These are phyloP conservation scores for Syrmaticus mikado DNA, from an alignment of 2,113 vertebrate species.

Conservation along the genomic window DNA sequence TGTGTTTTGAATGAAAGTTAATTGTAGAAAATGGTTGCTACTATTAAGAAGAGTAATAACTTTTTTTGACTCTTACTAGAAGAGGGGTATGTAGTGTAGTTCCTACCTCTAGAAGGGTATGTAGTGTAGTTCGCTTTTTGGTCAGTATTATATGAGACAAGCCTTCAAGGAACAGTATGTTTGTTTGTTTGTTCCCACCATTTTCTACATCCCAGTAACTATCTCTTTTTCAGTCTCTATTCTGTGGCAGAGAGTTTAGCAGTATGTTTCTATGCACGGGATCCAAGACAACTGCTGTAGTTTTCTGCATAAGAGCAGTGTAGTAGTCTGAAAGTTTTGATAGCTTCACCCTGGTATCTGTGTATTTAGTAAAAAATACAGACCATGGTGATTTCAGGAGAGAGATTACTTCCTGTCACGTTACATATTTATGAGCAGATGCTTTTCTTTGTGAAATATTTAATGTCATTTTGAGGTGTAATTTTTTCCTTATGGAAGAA, in stretches of 20 bases:
- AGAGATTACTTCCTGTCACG: not conserved
- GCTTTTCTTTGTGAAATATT: not conserved
- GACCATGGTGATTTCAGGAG: not conserved
- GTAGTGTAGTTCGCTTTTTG: not conserved
- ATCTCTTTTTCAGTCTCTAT: not conserved
- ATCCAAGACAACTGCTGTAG: not conserved
- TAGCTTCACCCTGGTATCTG: not conserved
- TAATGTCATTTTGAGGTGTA: not conserved
- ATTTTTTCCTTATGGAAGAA: too few relatives aligned
- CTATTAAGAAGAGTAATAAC: not conserved
- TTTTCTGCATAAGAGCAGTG: not conserved
- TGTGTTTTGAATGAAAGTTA: not conserved
- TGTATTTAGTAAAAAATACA: not conserved
- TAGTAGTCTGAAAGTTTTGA: not conserved
- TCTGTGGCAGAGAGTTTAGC: not conserved
- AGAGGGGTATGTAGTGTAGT: not conserved
- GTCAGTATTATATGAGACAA: not conserved
- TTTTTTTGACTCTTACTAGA: not conserved
- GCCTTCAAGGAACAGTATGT: not conserved
- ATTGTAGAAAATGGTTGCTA: not conserved
- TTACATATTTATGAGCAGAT: not conserved
- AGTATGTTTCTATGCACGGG: not conserved
- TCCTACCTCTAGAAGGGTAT: not conserved
- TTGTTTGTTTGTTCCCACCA: not conserved
- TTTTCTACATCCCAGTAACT: not conserved